Percentiles rank a stretch among this genome's conserved stretches.
These are phyloP conservation scores for Stratiomys singularior DNA, from an alignment of 2,888 invertebrate species.

Conservation along the genomic window DNA sequence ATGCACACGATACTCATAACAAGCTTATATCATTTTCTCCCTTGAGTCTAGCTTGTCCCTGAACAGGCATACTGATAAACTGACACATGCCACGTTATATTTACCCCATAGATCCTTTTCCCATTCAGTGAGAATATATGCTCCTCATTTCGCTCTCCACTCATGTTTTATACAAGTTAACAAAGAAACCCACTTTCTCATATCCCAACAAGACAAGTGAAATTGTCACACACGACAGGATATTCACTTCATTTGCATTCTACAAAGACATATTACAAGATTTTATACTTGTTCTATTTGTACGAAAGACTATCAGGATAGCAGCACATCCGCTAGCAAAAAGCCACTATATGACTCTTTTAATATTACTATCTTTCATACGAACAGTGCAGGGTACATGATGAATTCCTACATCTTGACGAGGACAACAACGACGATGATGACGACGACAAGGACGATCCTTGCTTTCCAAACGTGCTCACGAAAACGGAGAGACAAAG, in stretches of 20 bases:
- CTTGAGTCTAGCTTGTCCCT: no score
- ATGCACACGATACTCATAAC: background rate
- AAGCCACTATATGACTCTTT: conserved; percentile 19
- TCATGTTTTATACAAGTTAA: conserved; percentile 4
- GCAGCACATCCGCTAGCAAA: conserved; percentile 4
- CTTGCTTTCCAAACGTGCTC: conserved; percentile 6
- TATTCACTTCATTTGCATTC: conserved; percentile 43
- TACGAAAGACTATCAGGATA: background rate
- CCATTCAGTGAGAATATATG: background rate
- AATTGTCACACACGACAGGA: conserved; percentile 40
- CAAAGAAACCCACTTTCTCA: conserved; percentile 29
- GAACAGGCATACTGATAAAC: no score
- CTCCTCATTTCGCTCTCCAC: background rate
- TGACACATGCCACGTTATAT: no score
- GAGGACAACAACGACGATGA: background rate
- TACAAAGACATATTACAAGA: conserved; percentile 28
- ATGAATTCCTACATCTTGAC: conserved; percentile 28
- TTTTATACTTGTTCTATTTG: conserved; percentile 26
- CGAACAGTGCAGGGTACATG: conserved; percentile 13
- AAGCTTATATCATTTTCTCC: background rate
- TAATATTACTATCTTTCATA: conserved; percentile 24
- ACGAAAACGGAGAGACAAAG: background rate
- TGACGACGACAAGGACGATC: background rate
- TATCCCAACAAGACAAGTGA: conserved; percentile 33
- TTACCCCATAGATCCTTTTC: no score